These are phyloP conservation scores for Unio pictorum DNA, from an alignment of 2,888 invertebrate species.

Conservation along the genomic window DNA sequence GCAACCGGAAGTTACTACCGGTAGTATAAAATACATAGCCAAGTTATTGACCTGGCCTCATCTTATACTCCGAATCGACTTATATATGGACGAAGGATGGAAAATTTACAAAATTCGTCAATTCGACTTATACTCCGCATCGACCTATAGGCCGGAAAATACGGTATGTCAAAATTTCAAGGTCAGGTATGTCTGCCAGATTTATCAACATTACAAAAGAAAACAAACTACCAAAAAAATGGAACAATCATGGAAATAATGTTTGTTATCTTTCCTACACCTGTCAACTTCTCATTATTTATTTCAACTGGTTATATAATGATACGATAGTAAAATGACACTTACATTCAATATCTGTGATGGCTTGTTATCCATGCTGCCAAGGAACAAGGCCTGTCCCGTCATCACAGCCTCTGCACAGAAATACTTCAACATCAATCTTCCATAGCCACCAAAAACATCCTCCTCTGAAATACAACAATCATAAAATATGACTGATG, in stretches of 20 bases:
- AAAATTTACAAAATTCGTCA: no score
- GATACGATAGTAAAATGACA: neutral
- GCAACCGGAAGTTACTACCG: no score
- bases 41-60: no score
- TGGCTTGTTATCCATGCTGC: slow-evolving; percentile 73
- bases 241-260: neutral
- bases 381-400: slow-evolving; percentile 82
- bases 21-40: no score
- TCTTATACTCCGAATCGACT: no score
- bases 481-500: slow-evolving; percentile 2
- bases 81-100: no score
- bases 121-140: no score
- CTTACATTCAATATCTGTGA: slow-evolving; percentile 53
- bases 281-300: neutral
- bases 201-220: no score
- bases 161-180: no score
- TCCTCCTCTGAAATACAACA: slow-evolving; percentile 84
- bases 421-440: slow-evolving; percentile 86
- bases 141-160: no score
- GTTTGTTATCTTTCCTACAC: no score
- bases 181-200: no score
- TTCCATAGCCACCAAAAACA: slow-evolving; percentile 82
- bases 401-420: slow-evolving; percentile 88
- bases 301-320: neutral
- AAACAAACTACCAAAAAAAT: neutral